These are phyloP conservation scores for Drosophila cyrtoloma DNA, from an alignment of 2,888 invertebrate species.

Conservation along the genomic window DNA sequence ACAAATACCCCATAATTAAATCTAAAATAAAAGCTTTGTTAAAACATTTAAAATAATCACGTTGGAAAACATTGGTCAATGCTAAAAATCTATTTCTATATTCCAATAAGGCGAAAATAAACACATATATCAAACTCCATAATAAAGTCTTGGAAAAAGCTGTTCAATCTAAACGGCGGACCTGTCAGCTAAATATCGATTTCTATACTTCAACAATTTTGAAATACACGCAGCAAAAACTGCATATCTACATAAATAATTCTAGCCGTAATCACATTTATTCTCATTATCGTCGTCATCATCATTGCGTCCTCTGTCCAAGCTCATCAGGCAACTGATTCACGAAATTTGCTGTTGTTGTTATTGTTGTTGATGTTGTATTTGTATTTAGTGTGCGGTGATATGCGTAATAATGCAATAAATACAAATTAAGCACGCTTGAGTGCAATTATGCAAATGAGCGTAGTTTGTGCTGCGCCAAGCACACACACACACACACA, in stretches of 20 bases:
- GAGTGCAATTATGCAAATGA: conserved; percentile 79
- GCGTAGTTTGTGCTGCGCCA: conserved; percentile 66
- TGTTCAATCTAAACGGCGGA: background rate
- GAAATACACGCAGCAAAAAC: background rate
- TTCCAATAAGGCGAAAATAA: background rate
- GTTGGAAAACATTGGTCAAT: background rate
- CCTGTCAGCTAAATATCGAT: background rate
- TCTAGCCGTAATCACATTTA: conserved; percentile 8
- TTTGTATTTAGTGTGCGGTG: conserved; percentile 59
- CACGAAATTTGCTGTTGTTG: conserved; percentile 32
- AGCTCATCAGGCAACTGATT: conserved; percentile 42
- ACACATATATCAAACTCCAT: background rate
- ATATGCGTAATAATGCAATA: conserved; percentile 81
- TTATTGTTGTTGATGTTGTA: conserved; percentile 27
- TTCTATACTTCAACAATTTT: background rate
- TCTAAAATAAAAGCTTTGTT: background rate
- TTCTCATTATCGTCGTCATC: conserved; percentile 19
- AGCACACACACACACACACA: conserved; percentile 11
- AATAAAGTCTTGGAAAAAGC: background rate
- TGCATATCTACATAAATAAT: background rate
- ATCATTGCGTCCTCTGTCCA: conserved; percentile 27
- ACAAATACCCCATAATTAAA: background rate
- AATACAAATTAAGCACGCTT: conserved; percentile 81
- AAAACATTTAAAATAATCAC: background rate
- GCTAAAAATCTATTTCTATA: background rate